phyloP scores from a whole-genome alignment of 2,113 vertebrate genomes.

The Centropus bengalensis region DNA sequence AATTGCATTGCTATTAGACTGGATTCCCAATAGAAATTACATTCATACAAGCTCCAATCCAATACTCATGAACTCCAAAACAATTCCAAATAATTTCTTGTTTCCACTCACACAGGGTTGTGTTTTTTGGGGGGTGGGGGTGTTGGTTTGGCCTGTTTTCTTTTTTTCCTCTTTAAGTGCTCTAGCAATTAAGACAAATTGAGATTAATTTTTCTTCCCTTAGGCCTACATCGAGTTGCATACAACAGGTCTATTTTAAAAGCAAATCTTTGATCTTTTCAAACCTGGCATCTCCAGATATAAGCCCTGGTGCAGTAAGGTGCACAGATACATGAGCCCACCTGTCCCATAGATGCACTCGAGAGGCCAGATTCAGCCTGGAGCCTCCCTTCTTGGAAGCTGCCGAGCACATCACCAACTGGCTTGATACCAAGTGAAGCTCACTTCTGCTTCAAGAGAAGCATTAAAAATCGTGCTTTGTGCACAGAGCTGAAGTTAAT shows the following conservation, averaged over 20 bases:
- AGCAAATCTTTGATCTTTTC: background rate
- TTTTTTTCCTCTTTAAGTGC: background rate
- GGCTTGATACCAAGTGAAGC: background rate
- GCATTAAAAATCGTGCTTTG: background rate
- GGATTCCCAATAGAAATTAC: slow-evolving; percentile 13
- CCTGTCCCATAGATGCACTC: background rate
- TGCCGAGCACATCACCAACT: background rate
- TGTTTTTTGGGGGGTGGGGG: too few relatives aligned
- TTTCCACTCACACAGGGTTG: background rate
- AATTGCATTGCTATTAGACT: slow-evolving; percentile 35
- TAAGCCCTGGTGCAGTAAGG: background rate
- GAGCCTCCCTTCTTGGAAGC: background rate
- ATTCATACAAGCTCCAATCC: background rate
- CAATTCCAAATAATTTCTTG: background rate
- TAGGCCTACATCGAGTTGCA: background rate
- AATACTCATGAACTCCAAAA: background rate
- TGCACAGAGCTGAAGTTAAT: background rate
- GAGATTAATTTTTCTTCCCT: background rate
- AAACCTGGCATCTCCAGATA: background rate
- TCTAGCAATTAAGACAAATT: background rate
- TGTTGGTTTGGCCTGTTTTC: too few relatives aligned
- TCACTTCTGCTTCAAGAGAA: background rate
- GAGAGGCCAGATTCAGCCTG: background rate
- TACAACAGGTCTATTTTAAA: background rate
- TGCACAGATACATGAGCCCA: accelerated